Conservation (phyloP, 2,113 vertebrate species). For the Mionectes macconnelli region DNA sequence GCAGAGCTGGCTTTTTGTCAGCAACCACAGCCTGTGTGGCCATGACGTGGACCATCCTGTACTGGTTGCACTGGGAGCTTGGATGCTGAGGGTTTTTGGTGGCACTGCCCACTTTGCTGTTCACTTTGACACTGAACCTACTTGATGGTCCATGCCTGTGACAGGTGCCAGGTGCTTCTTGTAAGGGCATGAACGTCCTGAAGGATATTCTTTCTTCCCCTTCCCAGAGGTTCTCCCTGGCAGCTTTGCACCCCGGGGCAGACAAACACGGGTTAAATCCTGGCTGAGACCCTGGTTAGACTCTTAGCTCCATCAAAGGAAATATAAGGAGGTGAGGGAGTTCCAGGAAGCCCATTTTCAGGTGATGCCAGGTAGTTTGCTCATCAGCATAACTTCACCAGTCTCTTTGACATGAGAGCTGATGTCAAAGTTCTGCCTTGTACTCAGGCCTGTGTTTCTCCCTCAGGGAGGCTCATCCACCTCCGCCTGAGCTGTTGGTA, state of each 20-base stretch:
- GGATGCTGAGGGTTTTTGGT: not conserved
- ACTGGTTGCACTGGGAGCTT: not conserved
- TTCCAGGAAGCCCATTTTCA: not conserved
- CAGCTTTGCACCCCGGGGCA: not conserved
- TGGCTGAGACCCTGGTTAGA: not conserved
- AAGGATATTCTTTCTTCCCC: not conserved
- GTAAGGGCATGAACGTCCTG: not conserved
- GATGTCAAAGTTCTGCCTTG: not conserved
- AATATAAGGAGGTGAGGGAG: not conserved
- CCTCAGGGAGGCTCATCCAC: not conserved
- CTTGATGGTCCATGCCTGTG: not conserved
- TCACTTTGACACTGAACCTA: not conserved
- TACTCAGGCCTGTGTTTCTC: accelerated
- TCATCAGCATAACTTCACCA: not conserved
- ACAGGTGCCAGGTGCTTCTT: not conserved
- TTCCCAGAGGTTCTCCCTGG: not conserved
- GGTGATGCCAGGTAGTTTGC: not conserved
- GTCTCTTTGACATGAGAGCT: not conserved
- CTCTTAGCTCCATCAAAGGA: not conserved
- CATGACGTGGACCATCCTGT: accelerated
- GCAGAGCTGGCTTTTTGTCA: not conserved
- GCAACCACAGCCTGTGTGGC: accelerated
- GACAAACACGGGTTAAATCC: not conserved
- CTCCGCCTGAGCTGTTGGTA: not conserved
- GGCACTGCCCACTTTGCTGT: not conserved